Evolutionary conservation across 2,888 invertebrate species (phyloP).

Genomic region (Amblyjoppa fuscipennis): DNA sequence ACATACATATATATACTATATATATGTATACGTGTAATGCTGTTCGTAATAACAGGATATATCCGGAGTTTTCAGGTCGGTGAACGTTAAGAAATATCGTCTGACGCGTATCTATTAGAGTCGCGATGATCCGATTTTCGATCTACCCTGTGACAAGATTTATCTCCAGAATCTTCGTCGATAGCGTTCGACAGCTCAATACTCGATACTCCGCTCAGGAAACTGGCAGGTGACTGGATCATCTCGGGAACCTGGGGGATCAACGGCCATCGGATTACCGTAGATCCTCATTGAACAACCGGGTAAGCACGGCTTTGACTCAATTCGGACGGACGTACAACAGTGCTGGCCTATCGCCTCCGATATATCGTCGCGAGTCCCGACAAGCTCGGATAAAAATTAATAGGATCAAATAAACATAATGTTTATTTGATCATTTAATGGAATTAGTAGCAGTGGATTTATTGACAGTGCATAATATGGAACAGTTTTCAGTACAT

Average conservation of each 20-base stretch:
- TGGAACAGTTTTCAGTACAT: too few relatives aligned
- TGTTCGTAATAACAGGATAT: background rate
- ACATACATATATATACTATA: too few relatives aligned
- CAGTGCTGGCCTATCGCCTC: constrained; percentile 20
- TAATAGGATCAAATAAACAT: background rate
- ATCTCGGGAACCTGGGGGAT: constrained; percentile 49
- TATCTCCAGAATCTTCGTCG: constrained; percentile 22
- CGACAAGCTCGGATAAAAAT: background rate
- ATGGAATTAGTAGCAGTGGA: too few relatives aligned
- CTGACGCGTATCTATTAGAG: constrained; percentile 28
- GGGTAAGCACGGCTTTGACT: constrained; percentile 32
- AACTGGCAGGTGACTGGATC: constrained; percentile 60
- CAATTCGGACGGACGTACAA: constrained; percentile 23
- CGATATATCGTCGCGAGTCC: background rate
- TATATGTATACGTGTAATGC: background rate
- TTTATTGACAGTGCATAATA: too few relatives aligned
- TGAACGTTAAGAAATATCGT: constrained; percentile 12
- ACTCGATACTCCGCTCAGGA: constrained; percentile 38
- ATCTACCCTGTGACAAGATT: constrained; percentile 7
- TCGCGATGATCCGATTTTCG: constrained; percentile 41
- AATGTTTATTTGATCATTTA: too few relatives aligned
- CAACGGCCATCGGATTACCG: constrained; percentile 54
- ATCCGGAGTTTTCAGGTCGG: background rate
- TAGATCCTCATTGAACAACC: constrained; percentile 53
- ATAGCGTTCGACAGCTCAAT: constrained; percentile 59